Base-by-base conservation (phyloP, 2,888 invertebrate species). In the Pachydiplax longipennis region DNA sequence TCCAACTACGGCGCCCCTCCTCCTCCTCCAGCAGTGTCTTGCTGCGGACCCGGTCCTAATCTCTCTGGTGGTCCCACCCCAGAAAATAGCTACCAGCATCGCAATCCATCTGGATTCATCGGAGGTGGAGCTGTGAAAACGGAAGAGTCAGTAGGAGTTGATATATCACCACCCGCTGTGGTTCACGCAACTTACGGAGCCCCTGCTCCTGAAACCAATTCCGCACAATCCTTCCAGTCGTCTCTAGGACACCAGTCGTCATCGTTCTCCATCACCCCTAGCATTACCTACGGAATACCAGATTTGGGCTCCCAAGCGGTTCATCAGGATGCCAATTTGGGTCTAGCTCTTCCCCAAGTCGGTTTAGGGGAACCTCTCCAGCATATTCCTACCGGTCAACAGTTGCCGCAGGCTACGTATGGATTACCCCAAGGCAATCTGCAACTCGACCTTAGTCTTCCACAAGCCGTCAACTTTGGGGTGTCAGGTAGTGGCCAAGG, bases 181-280 rank as follows among this genome's bases (percentile, higher is more conserved):
- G 44, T 80, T 22, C 73, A 93, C 25, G 91, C 93, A 31, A 94
- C 93, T n/a, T 94, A 94, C 90, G 94, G 94, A 8, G 93, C 93
- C 25, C 94, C 94, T 0, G 93, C 94, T 92, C 93, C 94, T 44
- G 93, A 93, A 13, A 93, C 93, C 15, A 91, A 92, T 0, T 91
- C 92, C 58, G 92, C 92, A 12, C 92, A 92, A 4, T 92, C 92
- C 18, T 92, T 92, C 31, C 35, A 91, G 91, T 37, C 91, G 91
- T 92, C 37, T 92, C 92, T 37, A 12, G 92, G 12, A 18, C 81
- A 91, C 31, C 40, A 90, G 90, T 53, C 35, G 61, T n/a, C 87
- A 37, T 37, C 61, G 6, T 87, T 87, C 53, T 87, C 87, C 35
- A 87, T 87, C n/a, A 87, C 87, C 5, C 87, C 87, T 6, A 87